phyloP scores from a whole-genome alignment of 2,888 invertebrate species.

The Venusia cambrica region DNA sequence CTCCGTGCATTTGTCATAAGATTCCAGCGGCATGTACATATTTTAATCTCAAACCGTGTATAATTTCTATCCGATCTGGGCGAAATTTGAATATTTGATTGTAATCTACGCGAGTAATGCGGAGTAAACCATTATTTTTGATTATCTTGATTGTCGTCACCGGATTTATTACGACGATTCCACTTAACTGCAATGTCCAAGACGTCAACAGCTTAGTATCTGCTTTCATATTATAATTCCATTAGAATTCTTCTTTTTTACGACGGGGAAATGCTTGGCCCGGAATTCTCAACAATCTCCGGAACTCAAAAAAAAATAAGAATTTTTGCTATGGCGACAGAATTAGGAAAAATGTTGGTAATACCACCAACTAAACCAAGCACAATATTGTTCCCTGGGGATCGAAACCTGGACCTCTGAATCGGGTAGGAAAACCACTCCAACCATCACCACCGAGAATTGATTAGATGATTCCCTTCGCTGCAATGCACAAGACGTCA shows the following conservation, averaged over 20 bases:
- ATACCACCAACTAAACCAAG: no score
- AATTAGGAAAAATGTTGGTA: no score
- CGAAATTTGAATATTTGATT: slow-evolving; percentile 72
- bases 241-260: slow-evolving; percentile 27
- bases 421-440: no score
- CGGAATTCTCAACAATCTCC: no score
- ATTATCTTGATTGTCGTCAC: slow-evolving; percentile 17
- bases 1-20: slow-evolving; percentile 58
- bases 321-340: no score
- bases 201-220: slow-evolving; percentile 13
- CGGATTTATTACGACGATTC: slow-evolving; percentile 13
- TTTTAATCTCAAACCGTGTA: slow-evolving; percentile 28
- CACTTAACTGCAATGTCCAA: slow-evolving; percentile 12
- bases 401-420: no score
- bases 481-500: slow-evolving; percentile 13
- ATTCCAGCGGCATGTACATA: slow-evolving; percentile 34
- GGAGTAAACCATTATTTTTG: slow-evolving; percentile 31
- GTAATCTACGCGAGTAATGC: slow-evolving; percentile 54
- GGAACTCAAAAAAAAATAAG: no score
- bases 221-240: slow-evolving; percentile 28
- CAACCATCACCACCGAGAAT: no score
- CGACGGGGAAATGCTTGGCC: no score
- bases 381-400: no score
- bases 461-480: no score
- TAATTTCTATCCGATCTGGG: slow-evolving; percentile 33